phyloP scores from a whole-genome alignment of 2,888 invertebrate species.

The Antitype chi region DNA sequence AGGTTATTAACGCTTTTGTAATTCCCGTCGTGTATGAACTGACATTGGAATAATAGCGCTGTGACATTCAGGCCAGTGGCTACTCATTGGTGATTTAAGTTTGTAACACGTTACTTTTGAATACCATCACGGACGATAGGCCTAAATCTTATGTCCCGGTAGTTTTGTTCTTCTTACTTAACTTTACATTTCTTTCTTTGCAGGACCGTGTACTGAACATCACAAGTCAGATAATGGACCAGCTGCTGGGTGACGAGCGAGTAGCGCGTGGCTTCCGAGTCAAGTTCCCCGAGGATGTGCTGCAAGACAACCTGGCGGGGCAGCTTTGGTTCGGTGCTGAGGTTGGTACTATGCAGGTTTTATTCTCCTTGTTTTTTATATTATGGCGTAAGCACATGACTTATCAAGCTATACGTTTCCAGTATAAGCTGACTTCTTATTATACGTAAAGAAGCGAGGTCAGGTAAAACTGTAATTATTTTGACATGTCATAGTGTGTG shows the following conservation, averaged over 20 bases:
- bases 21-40: neutral
- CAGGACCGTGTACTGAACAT: constrained; percentile 97
- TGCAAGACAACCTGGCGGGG: constrained; percentile 99
- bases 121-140: neutral
- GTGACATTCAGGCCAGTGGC: neutral
- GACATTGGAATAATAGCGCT: neutral
- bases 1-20: neutral
- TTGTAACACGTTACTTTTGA: neutral
- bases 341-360: constrained; percentile 77
- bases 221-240: constrained; percentile 98
- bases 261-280: constrained; percentile 98
- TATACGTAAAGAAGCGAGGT: too few species aligned
- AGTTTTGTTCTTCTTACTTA: neutral
- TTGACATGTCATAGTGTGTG: too few species aligned
- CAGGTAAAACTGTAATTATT: too few species aligned
- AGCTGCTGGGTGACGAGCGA: constrained; percentile 95
- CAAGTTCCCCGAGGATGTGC: constrained; percentile 99
- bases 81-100: neutral
- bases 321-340: constrained; percentile 99
- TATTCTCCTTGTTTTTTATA: neutral
- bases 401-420: too few species aligned
- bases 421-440: too few species aligned
- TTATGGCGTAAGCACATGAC: neutral
- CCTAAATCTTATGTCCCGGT: neutral
- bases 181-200: constrained; percentile 28